Percentiles rank a stretch among this genome's conserved stretches.
Conservation (phyloP, 2,888 invertebrate genomes). For the Athrips mouffetella region DNA sequence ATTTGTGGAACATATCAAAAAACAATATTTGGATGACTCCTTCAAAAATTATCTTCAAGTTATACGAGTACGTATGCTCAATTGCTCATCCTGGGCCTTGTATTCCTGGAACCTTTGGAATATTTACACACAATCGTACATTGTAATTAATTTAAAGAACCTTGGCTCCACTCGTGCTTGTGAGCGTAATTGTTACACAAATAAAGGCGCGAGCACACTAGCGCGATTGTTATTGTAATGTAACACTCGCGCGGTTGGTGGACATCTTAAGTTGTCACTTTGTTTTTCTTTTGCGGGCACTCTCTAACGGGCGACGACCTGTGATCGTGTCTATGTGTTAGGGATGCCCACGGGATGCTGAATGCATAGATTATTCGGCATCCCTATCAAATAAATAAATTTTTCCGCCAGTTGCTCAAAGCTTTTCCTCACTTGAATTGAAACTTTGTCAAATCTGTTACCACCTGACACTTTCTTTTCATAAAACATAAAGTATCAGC, state of each 20-base stretch:
- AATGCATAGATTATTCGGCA: too few relatives aligned
- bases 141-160: constrained; percentile 59
- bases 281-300: constrained; percentile 67
- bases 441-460: too few relatives aligned
- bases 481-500: too few relatives aligned
- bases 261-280: constrained; percentile 71
- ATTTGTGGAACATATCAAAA: neutral
- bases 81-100: neutral
- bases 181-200: constrained; percentile 38
- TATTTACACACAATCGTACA: constrained; percentile 36
- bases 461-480: too few relatives aligned
- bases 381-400: too few relatives aligned
- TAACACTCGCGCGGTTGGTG: constrained; percentile 51
- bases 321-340: constrained; percentile 37
- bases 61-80: neutral
- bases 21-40: neutral
- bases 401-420: too few relatives aligned
- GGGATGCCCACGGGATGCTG: constrained; percentile 51
- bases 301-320: constrained; percentile 63
- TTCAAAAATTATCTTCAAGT: constrained; percentile 4
- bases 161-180: constrained; percentile 17
- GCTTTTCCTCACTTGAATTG: too few relatives aligned
- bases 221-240: constrained; percentile 67
- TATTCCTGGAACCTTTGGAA: constrained; percentile 13
- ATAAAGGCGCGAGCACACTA: constrained; percentile 31